Evolutionary conservation across 2,797 vertebrate species (phyloP), one percentile per base, ranked within the genome.

Genomic region (Naso thynnoides): DNA sequence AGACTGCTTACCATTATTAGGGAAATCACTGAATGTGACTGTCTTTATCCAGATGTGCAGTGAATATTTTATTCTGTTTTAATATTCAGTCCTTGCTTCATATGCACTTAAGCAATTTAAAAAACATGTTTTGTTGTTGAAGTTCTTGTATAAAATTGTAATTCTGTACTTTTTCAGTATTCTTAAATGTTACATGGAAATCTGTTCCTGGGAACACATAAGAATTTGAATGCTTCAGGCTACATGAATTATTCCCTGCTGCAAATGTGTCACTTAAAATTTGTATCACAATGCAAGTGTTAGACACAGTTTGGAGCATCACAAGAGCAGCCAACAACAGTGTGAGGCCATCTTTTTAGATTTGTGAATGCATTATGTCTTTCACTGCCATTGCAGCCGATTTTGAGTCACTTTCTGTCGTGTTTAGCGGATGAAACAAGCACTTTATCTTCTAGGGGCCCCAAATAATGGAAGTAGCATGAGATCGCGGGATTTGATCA

Each of bases 41-140:
- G 27, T 49, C 41, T 49, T 76, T 62, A 72, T 50, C 52, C 50
- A 67, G 49, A 23, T 3, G 9, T 14, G 59, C 19, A 9, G 52
- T 68, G 45, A 73, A 75, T 77, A 77, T 67, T 73, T 41, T 60
- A 71, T 54, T 66, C 47, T 78, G 21, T 48, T 39, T 66, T 52
- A 57, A 59, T 5, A 60, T 39, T 45, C 48, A n/a, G 7, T 39
- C 5, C 8, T 62, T 66, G 49, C 76, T 68, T 76, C 38, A 41
- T 45, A 24, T 47, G 36, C 56, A 31, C 31, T 69, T 52, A 29
- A 60, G 21, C 38, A 11, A 69, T 38, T 38, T 24, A 41, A 36
- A 52, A 19, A 26, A 13, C 1, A 63, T 27, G 16, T 64, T n/a
- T 39, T 33, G 36, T 21, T 63, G 47, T 27, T 16, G 14, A 26